Base-by-base conservation (phyloP, 2,797 vertebrate genomes). In the Sebastes taczanowskii region DNA sequence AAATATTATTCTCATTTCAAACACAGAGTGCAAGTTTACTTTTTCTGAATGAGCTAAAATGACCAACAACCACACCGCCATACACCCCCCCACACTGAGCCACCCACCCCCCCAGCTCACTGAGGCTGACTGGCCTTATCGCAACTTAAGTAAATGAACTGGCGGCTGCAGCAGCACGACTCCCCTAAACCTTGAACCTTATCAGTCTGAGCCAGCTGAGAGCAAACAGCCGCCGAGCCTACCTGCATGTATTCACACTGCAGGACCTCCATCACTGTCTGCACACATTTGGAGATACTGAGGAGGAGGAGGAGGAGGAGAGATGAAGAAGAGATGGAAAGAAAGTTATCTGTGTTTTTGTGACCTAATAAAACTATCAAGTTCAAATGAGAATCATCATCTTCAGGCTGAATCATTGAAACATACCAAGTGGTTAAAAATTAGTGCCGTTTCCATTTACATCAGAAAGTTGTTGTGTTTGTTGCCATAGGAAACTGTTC, bases 181-280 rank as follows among this genome's bases (percentile, higher is more conserved):
- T 59, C 63, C 65, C n/a, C 1, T 3, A 74, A 70, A 71, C 29
- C 70, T 74, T 59, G 79, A 84, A 55, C 49, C 73, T 84, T 86
- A 88, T 86, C 81, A 72, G 79, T 6, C 9, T 1, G 61, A 65
- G 61, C 38, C 86, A 74, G 81, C 78, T 18, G 78, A 74, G 64
- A 67, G 66, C 65, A 32, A 64, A 56, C 62, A 72, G 56, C 30
- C 25, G 5, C 20, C 2, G 22, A 56, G 53, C 7, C 46, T 3
- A 23, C 49, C 11, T 62, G 52, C 56, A 23, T 18, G 59, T 18
- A 7, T 32, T 18, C 58, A 18, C 62, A n/a, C 77, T 23, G 65
- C 78, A 11, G 78, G 81, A 88, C 65, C 80, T 70, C 69, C 82
- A 77, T 85, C 68, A 25, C 80, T n/a, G 63, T 7, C 74, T 85